Percentiles rank a stretch among this genome's conserved stretches.
Evolutionary conservation across 2,888 invertebrate genomes (phyloP).

Genomic region (Lucinisca nassula): DNA sequence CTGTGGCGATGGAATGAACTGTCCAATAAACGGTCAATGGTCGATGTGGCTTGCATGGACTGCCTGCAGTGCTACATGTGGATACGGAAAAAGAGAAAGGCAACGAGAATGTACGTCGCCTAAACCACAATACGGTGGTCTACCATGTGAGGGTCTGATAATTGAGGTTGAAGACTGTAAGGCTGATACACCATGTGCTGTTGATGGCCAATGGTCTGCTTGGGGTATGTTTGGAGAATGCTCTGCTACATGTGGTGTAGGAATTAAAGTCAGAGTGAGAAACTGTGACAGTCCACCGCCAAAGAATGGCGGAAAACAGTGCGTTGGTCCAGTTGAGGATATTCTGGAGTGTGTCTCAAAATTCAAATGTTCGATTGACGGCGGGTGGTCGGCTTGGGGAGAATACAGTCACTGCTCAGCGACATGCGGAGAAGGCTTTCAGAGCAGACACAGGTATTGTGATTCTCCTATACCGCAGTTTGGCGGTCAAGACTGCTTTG

Average conservation of each 20-base stretch:
- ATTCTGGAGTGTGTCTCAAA: constrained; percentile 28
- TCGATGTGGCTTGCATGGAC: constrained; percentile 51
- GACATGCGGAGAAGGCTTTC: constrained; percentile 40
- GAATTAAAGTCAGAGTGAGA: constrained; percentile 30
- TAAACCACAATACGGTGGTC: constrained; percentile 54
- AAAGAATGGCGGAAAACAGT: constrained; percentile 47
- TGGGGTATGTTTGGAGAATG: constrained; percentile 54
- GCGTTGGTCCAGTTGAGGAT: constrained; percentile 48
- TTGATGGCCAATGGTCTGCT: constrained; percentile 57
- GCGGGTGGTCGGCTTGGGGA: constrained; percentile 58
- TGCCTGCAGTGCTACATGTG: constrained; percentile 51
- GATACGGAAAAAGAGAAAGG: constrained; percentile 41
- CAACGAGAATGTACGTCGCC: constrained; percentile 55
- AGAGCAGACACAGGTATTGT: neutral
- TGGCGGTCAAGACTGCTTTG: constrained; percentile 37
- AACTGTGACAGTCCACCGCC: constrained; percentile 56
- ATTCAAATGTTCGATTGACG: constrained; percentile 46
- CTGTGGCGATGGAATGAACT: constrained; percentile 54
- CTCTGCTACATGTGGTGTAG: constrained; percentile 47
- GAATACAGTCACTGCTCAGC: constrained; percentile 50
- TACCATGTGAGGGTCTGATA: constrained; percentile 46
- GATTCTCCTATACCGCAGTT: neutral
- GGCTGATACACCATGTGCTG: constrained; percentile 47
- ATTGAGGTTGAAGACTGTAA: constrained; percentile 51
- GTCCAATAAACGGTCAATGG: constrained; percentile 64